Percentiles rank a stretch among this genome's conserved stretches.
phyloP scores from a whole-genome alignment of 2,113 vertebrate species.

The Calidris pygmaea region DNA sequence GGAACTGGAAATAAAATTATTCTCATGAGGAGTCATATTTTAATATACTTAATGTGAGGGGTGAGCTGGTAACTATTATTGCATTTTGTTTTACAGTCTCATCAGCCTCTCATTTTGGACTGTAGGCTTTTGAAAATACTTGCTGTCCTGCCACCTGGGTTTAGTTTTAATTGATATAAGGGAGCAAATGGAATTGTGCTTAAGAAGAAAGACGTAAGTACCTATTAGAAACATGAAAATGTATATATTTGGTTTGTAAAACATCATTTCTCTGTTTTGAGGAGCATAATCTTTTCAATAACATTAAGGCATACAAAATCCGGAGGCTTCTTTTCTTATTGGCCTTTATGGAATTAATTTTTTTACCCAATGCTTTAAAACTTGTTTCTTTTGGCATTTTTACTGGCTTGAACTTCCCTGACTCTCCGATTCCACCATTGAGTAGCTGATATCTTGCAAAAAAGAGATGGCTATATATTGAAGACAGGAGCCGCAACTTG shows the following conservation, averaged over 20 bases:
- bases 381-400: not conserved
- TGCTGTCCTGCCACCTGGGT: not conserved
- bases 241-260: not conserved
- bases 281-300: not conserved
- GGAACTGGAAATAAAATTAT: not conserved
- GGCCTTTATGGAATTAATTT: not conserved
- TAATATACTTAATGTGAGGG: not conserved
- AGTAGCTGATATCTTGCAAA: not conserved
- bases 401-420: not conserved
- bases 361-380: not conserved
- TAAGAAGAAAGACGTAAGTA: not conserved
- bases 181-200: not conserved
- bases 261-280: not conserved
- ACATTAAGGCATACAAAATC: not conserved
- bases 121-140: not conserved
- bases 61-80: not conserved
- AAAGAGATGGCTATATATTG: not conserved
- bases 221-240: not conserved
- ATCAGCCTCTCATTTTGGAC: not conserved
- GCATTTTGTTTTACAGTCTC: not conserved
- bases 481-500: not conserved
- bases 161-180: not conserved
- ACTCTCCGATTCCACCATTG: not conserved
- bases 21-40: not conserved
- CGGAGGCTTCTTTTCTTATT: not conserved